Evolutionary conservation across 37 sponge, comb jelly and placozoan genomes (phyloP).

Genomic region (Eunapius fragilis): DNA sequence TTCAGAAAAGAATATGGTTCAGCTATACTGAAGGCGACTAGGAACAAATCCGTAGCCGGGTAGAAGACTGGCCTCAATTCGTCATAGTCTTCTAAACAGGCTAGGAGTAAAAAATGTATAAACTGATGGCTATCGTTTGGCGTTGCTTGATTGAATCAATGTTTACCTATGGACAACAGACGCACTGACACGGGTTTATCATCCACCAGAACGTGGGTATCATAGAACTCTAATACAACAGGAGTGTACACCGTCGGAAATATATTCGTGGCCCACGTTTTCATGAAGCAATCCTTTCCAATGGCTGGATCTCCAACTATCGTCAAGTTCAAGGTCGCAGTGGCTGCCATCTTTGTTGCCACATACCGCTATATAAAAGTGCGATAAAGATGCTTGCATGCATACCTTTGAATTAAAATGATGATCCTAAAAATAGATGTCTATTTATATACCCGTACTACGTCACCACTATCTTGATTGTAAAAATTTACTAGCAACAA

Average conservation of each 20-base stretch:
- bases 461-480: too few relatives aligned
- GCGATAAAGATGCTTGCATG: too few relatives aligned
- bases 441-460: too few relatives aligned
- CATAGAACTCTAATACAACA: slow-evolving; percentile 70
- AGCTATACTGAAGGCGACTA: slow-evolving; percentile 46
- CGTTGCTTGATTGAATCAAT: background rate
- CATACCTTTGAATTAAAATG: too few relatives aligned
- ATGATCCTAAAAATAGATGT: too few relatives aligned
- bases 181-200: slow-evolving; percentile 51
- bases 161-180: slow-evolving; percentile 58
- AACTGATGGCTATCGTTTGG: background rate
- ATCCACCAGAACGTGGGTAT: slow-evolving; percentile 37
- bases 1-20: slow-evolving; percentile 48
- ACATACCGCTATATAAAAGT: too few relatives aligned
- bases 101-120: slow-evolving; percentile 9
- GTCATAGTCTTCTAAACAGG: slow-evolving; percentile 82
- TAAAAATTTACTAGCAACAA: too few relatives aligned
- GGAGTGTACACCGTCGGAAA: slow-evolving; percentile 72
- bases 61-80: slow-evolving; percentile 69
- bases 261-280: slow-evolving; percentile 49
- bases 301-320: slow-evolving; percentile 71
- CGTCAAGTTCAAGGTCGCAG: slow-evolving; percentile 36
- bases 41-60: slow-evolving; percentile 76
- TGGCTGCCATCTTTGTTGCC: too few relatives aligned
- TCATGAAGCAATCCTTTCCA: slow-evolving; percentile 72